Base-by-base conservation (phyloP, 1,140 invertebrate genomes). In the silkworm (Bombyx mori) region DNA sequence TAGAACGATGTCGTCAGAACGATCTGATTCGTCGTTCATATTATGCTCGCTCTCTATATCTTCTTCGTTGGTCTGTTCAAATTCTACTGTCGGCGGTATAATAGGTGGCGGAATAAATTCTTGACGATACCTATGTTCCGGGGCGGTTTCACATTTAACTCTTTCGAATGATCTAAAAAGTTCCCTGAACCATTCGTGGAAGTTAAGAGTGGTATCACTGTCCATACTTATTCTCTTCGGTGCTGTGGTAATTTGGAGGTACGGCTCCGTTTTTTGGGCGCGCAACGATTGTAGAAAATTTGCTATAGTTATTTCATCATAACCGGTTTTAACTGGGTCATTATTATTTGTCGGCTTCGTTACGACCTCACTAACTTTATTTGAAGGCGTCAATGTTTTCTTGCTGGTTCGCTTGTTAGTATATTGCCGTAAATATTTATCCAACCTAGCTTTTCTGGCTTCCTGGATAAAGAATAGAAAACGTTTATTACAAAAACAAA, bases 1-100 rank as follows among this genome's bases (percentile, higher is more conserved):
- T 0, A 82, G 57, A 10, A 81, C 75, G 53, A 75, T 77, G 53
- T 81, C 76, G 54, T 78, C 71, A 1, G 73, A 81, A 5, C 79
- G 63, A 61, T 79, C 68, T 0, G 72, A 77, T 9, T 75, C 78
- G 8, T 73, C 68, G 43, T 73, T 67, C 12, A 68, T 59, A 52
- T 62, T 76, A 50, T 58, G 68, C 1, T 65, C 66, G 22, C 61
- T 66, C 26, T 69, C 56, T 44, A 63, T 60, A 8, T 58, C 35
- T 18, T 62, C 56, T 47, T 60, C 60, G 42, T 58, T 55, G 3
- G 54, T 55, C 9, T 56, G 57, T 8, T 58, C 44, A 26, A 54
- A 12, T 8, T 59, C 48, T 6, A 60, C 57, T n/a, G 50, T 12
- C 12, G 18, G 45, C 9, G 35, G 8, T 7, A 49, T 49, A 3